A percentile compares a stretch with the other conserved stretches of the same genome.
These are phyloP conservation scores for Drosophila malerkotliana DNA, from an alignment of 1,140 invertebrate species.

Conservation along the genomic window DNA sequence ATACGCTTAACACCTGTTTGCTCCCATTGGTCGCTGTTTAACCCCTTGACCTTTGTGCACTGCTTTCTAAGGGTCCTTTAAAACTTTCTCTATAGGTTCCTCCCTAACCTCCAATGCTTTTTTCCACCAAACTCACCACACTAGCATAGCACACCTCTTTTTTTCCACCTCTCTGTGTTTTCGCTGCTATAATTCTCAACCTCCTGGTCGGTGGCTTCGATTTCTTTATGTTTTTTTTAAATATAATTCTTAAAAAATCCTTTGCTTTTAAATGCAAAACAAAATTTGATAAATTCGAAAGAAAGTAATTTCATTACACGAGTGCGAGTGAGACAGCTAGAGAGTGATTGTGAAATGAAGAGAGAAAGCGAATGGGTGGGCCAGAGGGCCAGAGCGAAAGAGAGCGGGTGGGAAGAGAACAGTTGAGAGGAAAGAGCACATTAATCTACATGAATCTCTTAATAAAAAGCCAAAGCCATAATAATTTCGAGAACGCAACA, in stretches of 20 bases:
- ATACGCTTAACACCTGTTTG: constrained; percentile 8
- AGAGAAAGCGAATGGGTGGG: constrained; percentile 3
- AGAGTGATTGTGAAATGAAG: constrained; percentile 28
- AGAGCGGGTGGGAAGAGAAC: constrained; percentile 58
- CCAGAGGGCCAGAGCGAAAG: constrained; percentile 2
- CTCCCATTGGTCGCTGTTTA: constrained; percentile 28
- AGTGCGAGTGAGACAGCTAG: constrained; percentile 41
- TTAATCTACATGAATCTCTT: constrained; percentile 61
- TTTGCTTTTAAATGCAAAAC: constrained; percentile 4
- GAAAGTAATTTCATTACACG: constrained; percentile 29
- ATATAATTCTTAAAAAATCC: neutral
- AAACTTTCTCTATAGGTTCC: too few relatives aligned
- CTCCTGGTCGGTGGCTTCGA: neutral
- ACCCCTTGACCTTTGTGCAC: constrained; percentile 1
- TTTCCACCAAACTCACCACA: neutral
- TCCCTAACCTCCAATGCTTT: neutral
- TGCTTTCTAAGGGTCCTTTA: too few relatives aligned
- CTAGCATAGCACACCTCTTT: neutral
- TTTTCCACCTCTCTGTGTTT: neutral
- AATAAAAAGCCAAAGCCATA: constrained; percentile 77
- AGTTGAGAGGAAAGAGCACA: constrained; percentile 74
- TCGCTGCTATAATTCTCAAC: neutral
- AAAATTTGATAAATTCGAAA: neutral
- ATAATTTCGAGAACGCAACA: constrained; percentile 52
- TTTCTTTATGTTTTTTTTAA: constrained; percentile 10